phyloP scores from a whole-genome alignment of 2,888 invertebrate genomes.

The Drosophila barbarae region DNA sequence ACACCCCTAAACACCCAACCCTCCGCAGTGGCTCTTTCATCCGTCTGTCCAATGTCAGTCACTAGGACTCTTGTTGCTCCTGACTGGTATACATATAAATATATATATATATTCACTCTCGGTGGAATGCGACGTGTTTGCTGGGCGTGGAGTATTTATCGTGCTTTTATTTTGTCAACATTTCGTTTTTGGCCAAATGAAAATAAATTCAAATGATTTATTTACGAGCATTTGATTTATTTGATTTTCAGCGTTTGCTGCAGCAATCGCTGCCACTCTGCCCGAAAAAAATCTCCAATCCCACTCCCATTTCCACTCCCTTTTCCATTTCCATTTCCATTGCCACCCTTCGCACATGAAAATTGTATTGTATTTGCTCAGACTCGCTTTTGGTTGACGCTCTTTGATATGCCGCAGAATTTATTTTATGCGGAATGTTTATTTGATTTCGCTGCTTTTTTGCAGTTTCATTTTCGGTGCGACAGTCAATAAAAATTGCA shows the following conservation, averaged over 20 bases:
- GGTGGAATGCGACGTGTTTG: constrained; percentile 17
- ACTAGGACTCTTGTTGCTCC: constrained; percentile 35
- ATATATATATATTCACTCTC: neutral
- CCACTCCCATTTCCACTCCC: neutral
- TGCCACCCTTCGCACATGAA: constrained; percentile 31
- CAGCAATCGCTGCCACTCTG: constrained; percentile 19
- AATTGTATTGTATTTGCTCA: constrained; percentile 46
- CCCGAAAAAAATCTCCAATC: neutral
- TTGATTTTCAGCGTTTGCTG: constrained; percentile 66
- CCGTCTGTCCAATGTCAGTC: constrained; percentile 58
- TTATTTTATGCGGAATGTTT: constrained; percentile 46
- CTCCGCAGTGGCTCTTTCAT: constrained; percentile 24
- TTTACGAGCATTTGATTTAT: constrained; percentile 78
- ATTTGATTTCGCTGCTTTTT: constrained; percentile 43
- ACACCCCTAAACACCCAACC: neutral
- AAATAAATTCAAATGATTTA: constrained; percentile 78
- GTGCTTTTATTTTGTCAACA: constrained; percentile 73
- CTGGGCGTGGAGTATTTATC: constrained; percentile 62
- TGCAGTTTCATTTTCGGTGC: constrained; percentile 31
- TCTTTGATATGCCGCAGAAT: constrained; percentile 30
- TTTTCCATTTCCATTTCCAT: neutral
- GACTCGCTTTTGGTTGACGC: constrained; percentile 22
- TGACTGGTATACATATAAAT: constrained; percentile 6
- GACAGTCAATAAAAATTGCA: constrained; percentile 62
- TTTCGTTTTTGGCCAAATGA: constrained; percentile 57